Conservation (phyloP, 2,113 vertebrate species). For the Choloepus hoffmanni region DNA sequence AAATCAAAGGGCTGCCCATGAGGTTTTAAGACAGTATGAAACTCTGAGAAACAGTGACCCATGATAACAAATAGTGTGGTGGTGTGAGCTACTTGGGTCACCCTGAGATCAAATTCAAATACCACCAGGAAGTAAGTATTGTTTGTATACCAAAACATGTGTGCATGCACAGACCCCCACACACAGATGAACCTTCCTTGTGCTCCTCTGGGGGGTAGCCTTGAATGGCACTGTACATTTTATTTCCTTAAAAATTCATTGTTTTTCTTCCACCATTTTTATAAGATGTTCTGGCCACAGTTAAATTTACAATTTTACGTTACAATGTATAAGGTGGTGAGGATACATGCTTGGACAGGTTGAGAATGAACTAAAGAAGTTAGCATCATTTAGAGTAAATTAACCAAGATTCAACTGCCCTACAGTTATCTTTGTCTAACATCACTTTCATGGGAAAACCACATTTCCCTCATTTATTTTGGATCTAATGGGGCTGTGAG, state of each 20-base stretch:
- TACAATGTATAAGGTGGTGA: not conserved
- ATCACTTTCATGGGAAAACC: not conserved
- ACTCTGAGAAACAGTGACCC: not conserved
- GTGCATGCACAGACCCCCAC: not conserved
- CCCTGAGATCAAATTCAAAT: not conserved
- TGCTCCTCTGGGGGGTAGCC: rapidly evolving
- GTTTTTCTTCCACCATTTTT: not conserved
- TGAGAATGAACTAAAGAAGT: not conserved
- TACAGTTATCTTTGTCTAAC: not conserved
- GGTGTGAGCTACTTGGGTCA: not conserved
- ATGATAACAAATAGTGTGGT: not conserved
- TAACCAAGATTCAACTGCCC: not conserved
- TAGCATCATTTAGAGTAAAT: not conserved
- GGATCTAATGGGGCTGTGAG: not conserved
- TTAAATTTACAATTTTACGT: not conserved
- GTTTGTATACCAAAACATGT: not conserved
- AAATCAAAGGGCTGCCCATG: not conserved
- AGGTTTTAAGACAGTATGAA: not conserved
- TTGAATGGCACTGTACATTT: not conserved
- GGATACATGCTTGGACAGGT: not conserved
- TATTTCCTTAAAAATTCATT: not conserved
- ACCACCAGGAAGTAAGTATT: not conserved
- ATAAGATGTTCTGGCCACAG: not conserved
- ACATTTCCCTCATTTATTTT: not conserved
- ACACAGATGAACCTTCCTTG: not conserved